These are phyloP conservation scores for Copidosoma aretas DNA, from an alignment of 2,888 invertebrate genomes.

Conservation along the genomic window DNA sequence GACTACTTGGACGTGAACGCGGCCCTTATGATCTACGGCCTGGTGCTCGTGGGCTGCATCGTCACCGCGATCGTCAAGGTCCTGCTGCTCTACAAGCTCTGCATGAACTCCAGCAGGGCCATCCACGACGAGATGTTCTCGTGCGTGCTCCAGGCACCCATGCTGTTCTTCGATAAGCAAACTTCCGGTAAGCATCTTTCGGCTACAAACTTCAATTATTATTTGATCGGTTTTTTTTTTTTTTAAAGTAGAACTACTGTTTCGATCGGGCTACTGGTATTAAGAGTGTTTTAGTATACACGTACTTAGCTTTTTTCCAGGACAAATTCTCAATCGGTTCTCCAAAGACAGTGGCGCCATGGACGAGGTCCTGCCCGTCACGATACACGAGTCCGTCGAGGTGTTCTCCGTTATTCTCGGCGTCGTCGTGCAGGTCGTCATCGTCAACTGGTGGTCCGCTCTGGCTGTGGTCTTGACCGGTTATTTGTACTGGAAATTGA, in stretches of 20 bases:
- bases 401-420: constrained; percentile 76
- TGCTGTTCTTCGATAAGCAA: constrained; percentile 77
- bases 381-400: constrained; percentile 71
- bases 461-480: constrained; percentile 71
- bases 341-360: constrained; percentile 84
- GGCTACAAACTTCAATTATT: no score
- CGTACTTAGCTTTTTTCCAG: constrained; percentile 58
- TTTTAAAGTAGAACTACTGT: neutral
- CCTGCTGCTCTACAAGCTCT: constrained; percentile 72
- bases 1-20: neutral
- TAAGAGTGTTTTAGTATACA: constrained; percentile 37
- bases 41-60: constrained; percentile 64
- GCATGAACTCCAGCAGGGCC: constrained; percentile 73
- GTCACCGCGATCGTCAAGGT: constrained; percentile 55
- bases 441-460: constrained; percentile 74
- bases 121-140: constrained; percentile 81
- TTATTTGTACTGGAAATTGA: constrained; percentile 70
- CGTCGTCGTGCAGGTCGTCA: constrained; percentile 72
- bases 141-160: constrained; percentile 76
- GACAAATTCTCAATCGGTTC: constrained; percentile 82
- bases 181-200: constrained; percentile 39
- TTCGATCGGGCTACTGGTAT: neutral
- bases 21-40: constrained; percentile 66
- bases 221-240: no score
- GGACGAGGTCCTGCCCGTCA: constrained; percentile 75